Conservation (phyloP, 2,888 invertebrate genomes). For the Cotesia congregata region DNA sequence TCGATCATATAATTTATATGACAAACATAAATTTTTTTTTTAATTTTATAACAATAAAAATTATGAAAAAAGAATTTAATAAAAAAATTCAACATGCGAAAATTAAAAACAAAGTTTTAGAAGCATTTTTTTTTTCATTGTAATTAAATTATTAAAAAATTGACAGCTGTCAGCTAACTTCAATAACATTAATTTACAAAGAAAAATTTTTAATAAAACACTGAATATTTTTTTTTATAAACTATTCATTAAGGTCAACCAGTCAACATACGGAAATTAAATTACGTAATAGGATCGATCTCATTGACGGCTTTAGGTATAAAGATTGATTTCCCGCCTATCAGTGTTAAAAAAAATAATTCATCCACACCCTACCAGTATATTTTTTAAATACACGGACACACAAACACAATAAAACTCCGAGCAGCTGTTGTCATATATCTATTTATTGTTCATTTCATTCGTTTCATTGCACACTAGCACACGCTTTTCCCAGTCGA, state of each 20-base stretch:
- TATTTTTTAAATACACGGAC: neutral
- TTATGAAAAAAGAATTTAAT: no score
- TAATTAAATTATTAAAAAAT: no score
- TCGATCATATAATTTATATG: no score
- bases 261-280: conserved; percentile 31
- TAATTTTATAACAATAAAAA: no score
- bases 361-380: neutral
- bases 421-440: neutral
- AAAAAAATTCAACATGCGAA: no score
- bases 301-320: conserved; percentile 23
- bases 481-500: conserved; percentile 18
- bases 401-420: neutral
- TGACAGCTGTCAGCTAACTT: no score
- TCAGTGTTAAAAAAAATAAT: neutral
- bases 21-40: no score
- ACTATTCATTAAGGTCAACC: neutral
- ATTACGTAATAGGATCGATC: conserved; percentile 47
- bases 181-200: no score
- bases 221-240: neutral
- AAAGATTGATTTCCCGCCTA: conserved; percentile 32
- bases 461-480: neutral
- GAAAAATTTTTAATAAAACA: neutral
- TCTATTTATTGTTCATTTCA: no score
- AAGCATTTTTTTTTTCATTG: no score
- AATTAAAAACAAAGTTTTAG: no score